A percentile compares a stretch with the other conserved stretches of the same genome.
phyloP scores from a whole-genome alignment of 2,888 invertebrate genomes.

The Drosophila falleni region DNA sequence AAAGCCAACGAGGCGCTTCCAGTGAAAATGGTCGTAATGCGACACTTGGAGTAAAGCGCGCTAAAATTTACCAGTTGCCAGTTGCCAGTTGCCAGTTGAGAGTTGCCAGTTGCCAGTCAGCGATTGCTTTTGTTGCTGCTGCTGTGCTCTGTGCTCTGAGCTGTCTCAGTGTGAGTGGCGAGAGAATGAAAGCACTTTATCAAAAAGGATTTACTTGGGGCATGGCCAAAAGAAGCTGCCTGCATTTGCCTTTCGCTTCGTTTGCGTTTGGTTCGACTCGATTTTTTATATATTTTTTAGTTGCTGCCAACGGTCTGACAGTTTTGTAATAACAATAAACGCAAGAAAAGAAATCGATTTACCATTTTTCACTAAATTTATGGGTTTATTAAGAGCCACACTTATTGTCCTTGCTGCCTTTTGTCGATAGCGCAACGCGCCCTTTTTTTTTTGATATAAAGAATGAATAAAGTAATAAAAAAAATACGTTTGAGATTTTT shows the following conservation, averaged over 20 bases:
- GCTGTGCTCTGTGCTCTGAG: constrained; percentile 19
- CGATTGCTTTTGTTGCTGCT: constrained; percentile 16
- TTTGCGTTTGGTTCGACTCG: constrained; percentile 23
- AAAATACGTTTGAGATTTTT: constrained; percentile 49
- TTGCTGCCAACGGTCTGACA: constrained; percentile 54
- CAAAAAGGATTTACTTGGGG: constrained; percentile 74
- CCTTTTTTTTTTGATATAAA: constrained; percentile 23
- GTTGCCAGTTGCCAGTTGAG: constrained; percentile 22
- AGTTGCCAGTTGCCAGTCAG: constrained; percentile 33
- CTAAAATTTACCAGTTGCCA: constrained; percentile 37
- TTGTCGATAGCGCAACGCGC: constrained; percentile 53
- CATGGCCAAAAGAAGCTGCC: constrained; percentile 32
- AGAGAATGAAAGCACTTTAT: constrained; percentile 75
- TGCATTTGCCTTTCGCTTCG: constrained; percentile 52
- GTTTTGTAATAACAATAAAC: constrained; percentile 78
- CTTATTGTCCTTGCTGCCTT: constrained; percentile 41
- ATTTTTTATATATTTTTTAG: constrained; percentile 26
- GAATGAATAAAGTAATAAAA: constrained; percentile 1
- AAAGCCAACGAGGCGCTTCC: constrained; percentile 58
- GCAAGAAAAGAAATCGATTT: constrained; percentile 75
- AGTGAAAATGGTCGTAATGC: constrained; percentile 66
- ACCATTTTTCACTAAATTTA: constrained; percentile 77
- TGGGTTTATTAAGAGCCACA: constrained; percentile 71
- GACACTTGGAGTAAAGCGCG: constrained; percentile 59
- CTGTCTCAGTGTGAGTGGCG: constrained; percentile 18